Evolutionary conservation across 2,888 invertebrate species (phyloP).

Genomic region (Drosophila borborema): DNA sequence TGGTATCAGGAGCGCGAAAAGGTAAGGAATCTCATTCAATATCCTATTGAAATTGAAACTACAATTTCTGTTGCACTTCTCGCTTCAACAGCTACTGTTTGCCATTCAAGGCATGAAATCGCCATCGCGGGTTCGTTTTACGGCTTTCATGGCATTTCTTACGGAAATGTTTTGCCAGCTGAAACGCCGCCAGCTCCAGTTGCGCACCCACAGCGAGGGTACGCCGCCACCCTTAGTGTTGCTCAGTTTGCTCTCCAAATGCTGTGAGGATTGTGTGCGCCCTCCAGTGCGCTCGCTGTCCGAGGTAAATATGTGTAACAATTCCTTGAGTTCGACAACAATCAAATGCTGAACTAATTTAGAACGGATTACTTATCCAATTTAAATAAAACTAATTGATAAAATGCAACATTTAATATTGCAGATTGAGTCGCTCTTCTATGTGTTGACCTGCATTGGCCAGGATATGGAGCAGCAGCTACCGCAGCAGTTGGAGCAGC

Average conservation of each 20-base stretch:
- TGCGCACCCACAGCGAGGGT: slow-evolving; percentile 87
- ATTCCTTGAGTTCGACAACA: neutral
- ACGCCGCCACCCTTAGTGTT: slow-evolving; percentile 91
- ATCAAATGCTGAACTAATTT: neutral
- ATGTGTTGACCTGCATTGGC: slow-evolving; percentile 94
- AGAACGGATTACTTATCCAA: neutral
- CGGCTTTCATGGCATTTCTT: slow-evolving; percentile 95
- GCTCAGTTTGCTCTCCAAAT: slow-evolving; percentile 93
- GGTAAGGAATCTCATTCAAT: slow-evolving; percentile 75
- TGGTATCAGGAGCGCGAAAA: slow-evolving; percentile 94
- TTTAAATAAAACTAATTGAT: neutral
- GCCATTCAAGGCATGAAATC: slow-evolving; percentile 86
- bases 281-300: slow-evolving; percentile 92
- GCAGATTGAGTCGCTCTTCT: slow-evolving; percentile 95
- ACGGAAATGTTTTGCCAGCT: slow-evolving; percentile 96
- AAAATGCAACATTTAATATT: slow-evolving; percentile 13
- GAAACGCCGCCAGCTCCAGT: slow-evolving; percentile 88
- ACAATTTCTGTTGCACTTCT: neutral
- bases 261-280: slow-evolving; percentile 94
- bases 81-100: slow-evolving; percentile 77
- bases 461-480: slow-evolving; percentile 93
- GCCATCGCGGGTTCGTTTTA: slow-evolving; percentile 88
- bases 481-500: slow-evolving; percentile 91
- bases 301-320: slow-evolving; percentile 87
- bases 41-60: neutral